phyloP scores from a whole-genome alignment of 2,113 vertebrate species.

The Charadrius vociferus region DNA sequence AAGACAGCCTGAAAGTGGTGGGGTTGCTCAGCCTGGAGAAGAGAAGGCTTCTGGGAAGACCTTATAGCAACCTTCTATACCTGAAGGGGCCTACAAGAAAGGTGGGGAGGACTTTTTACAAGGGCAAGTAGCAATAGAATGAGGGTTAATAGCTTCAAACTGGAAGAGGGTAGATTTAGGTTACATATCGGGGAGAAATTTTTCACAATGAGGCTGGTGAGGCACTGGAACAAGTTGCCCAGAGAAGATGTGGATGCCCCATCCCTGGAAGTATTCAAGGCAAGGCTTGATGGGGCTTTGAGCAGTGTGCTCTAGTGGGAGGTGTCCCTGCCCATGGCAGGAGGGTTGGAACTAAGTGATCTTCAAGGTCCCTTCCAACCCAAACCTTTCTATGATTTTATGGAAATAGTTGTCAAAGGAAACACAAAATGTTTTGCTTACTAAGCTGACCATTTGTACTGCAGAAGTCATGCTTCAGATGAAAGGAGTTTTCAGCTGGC shows the following conservation, averaged over 20 bases:
- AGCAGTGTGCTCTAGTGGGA: neutral
- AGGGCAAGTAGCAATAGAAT: neutral
- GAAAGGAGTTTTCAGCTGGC: neutral
- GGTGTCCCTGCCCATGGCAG: neutral
- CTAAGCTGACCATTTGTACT: neutral
- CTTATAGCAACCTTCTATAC: neutral
- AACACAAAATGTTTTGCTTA: neutral
- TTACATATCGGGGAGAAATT: neutral
- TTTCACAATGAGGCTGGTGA: neutral
- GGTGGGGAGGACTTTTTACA: neutral
- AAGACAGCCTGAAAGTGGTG: neutral
- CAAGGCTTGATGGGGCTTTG: neutral
- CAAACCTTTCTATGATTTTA: neutral
- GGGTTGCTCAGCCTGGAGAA: neutral
- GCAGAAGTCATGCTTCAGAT: neutral
- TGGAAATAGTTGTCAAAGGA: neutral
- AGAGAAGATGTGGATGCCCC: neutral
- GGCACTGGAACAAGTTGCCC: neutral
- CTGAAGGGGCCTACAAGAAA: neutral
- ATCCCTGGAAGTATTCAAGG: neutral
- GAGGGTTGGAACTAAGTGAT: neutral
- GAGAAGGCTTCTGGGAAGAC: neutral
- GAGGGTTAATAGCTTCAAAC: neutral
- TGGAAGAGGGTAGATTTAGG: neutral
- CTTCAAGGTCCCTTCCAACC: neutral